Percentiles rank a stretch among this genome's conserved stretches.
phyloP scores from a whole-genome alignment of 2,888 invertebrate species.

The Acheta domesticus region DNA sequence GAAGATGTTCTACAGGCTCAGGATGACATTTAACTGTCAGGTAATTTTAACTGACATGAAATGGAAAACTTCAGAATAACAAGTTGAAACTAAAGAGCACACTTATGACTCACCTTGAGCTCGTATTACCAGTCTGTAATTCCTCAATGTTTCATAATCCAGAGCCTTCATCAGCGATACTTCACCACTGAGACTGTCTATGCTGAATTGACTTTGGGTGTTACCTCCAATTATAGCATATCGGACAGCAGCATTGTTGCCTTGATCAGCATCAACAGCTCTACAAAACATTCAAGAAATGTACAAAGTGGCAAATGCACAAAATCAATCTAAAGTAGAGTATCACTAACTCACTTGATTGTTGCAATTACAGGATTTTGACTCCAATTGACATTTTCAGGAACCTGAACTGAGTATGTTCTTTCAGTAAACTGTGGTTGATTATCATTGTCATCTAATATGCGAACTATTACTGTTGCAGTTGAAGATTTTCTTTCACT shows the following conservation, averaged over 20 bases:
- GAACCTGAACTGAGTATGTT: constrained; percentile 80
- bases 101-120: constrained; percentile 64
- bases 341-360: constrained; percentile 53
- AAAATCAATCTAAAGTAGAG: too few relatives aligned
- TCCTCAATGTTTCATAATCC: constrained; percentile 83
- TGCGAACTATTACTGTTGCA: constrained; percentile 76
- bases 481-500: constrained; percentile 76
- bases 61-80: too few relatives aligned
- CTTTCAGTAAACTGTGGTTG: constrained; percentile 90
- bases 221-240: constrained; percentile 96
- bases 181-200: constrained; percentile 90
- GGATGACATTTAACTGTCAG: too few relatives aligned
- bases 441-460: constrained; percentile 89
- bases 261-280: constrained; percentile 90
- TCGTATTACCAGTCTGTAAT: constrained; percentile 83
- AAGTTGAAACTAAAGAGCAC: too few relatives aligned
- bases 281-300: constrained; percentile 46
- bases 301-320: too few relatives aligned
- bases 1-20: too few relatives aligned
- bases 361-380: constrained; percentile 79
- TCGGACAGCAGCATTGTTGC: constrained; percentile 86
- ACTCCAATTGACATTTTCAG: constrained; percentile 84
- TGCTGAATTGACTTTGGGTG: constrained; percentile 87
- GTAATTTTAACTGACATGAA: too few relatives aligned
- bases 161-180: constrained; percentile 80